Base-by-base conservation (phyloP, 1,140 invertebrate species). In the Aleiodes sp. region DNA sequence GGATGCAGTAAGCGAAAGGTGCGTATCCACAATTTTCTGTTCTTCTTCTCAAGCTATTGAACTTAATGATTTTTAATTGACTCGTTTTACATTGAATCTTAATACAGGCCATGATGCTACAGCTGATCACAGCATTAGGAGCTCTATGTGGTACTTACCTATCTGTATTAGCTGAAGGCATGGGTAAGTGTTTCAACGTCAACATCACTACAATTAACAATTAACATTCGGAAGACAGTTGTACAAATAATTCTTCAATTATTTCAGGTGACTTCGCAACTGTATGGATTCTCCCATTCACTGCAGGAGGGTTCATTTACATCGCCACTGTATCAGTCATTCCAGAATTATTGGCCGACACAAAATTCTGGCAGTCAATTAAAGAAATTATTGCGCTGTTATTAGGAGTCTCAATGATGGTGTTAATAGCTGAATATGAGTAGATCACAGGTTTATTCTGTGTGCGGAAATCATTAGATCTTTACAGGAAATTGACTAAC, bases 281-380 rank as follows among this genome's bases (percentile, higher is more conserved):
- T 33, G 88, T 90, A 10, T 94, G 95, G 89, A 94, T 98, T 70
- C 87, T 99, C 56, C 96, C 97, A 31, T 98, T 99, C 79, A 99
- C 97, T 37, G 97, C 97, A 68, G 97, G 97, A 65, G 97, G 97
- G 16, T 99, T 99, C 83, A 98, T 99, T 83, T 99, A 99, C 83
- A 98, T 99, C 76, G 97, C 97, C 12, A 96, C 96, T 26, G 97
- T 99, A 0, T 97, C 96, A 61, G 94, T 98, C 1, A 98, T 99
- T 84, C 97, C 97, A 57, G 96, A 98, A 85, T 87, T 98, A 24
- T 87, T 98, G 66, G 90, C 92, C 79, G 93, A 96, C 75, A 93
- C 93, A 16, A 94, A 92, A 79, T 89, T 96, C 70, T 89, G 90
- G 84, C 95, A 97, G 81, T 95, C 93, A 59, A 83, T 97, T 1